Base-by-base conservation (phyloP, 2,797 vertebrate species). In the Novumbra hubbsi region DNA sequence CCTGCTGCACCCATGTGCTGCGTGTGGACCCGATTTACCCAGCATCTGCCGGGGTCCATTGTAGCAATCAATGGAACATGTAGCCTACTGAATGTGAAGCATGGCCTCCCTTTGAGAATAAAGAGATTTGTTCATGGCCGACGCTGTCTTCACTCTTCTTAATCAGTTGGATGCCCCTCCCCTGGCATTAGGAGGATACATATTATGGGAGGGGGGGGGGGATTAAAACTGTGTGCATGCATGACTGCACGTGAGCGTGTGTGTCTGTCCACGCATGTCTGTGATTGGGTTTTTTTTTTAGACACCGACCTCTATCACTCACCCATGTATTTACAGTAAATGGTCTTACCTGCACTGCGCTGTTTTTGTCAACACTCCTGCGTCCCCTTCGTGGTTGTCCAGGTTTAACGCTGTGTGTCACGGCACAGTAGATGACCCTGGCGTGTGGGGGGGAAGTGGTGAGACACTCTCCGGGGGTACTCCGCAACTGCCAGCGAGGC, bases 401-500 rank as follows among this genome's bases (percentile, higher is more conserved):
- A 9, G 60, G 55, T 11, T 19, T 73, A 50, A 77, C 60, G 73
- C 34, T 52, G 34, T 71, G 75, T 77, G 73, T 76, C 19, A 57
- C 17, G 64, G 67, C 72, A 66, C 68, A 64, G 73, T 66, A 15
- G 15, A 50, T 45, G 66, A 45, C 16, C 41, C 34, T 68, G n/a
- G 6, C 11, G 41, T 45, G 41, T 12, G 41, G 41, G 41, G 6
- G 6, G 16, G 34, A 16, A 28, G 17, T 1, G 32, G 32, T 57
- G 27, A 32, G 16, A 27, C 34, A 15, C 28, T 17, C n/a, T 52
- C 32, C 30, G 34, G 70, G 70, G 30, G 19, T 30, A n/a, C 30
- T 60, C 15, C 24, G 45, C 68, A 12, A 30, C 52, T 74, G 80
- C 84, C 82, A 79, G 70, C 68, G 62, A 8, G 45, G 49, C 50